Base-by-base conservation (phyloP, 2,113 vertebrate species). In the Indicator indicator region DNA sequence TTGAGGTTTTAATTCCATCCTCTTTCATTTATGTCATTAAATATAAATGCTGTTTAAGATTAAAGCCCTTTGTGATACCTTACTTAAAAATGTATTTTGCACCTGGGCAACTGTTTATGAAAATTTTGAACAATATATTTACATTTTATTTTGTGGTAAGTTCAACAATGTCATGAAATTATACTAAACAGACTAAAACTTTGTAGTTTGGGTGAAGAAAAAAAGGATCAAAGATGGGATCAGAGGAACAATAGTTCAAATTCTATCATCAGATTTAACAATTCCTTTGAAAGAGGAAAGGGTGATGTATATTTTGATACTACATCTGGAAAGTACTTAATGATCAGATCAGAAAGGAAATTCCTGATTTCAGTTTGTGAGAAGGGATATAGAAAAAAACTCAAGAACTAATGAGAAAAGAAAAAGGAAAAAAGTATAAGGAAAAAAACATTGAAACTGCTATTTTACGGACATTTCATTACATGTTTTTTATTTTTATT, bases 1-100 rank as follows among this genome's bases (percentile, higher is more conserved):
- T 96, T 95, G 90, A 96, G 94, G 80, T 94, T 90, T 92, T 95
- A 96, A 95, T 94, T 64, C 64, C 76, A 91, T 91, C 32, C 20
- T 90, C 26, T 87, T 92, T 95, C 58, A 85, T 87, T 90, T 94
- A 72, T 69, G 58, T n/a, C 30, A 86, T 96, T 95, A 95, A 96
- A 96, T 88, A 93, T 89, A 90, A 73, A 97, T 78, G 50, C n/a
- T 91, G 28, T 75, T 79, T 68, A 95, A 96, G 74, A 85, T 89
- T 96, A 94, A 86, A 94, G 16, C 48, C 62, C 55, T 82, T 91
- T 86, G 42, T 91, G 72, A 82, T 83, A 76, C 70, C 55, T 89
- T 71, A 69, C 54, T 75, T 85, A 40, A 62, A 69, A 93, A 93
- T 68, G 9, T 55, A 20, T 88, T 94, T 94, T 54, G 9, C 20